Percentiles rank a stretch among this genome's conserved stretches.
These are phyloP conservation scores for Mesorhabditis sp. DNA, from an alignment of 2,888 invertebrate species.

Conservation along the genomic window DNA sequence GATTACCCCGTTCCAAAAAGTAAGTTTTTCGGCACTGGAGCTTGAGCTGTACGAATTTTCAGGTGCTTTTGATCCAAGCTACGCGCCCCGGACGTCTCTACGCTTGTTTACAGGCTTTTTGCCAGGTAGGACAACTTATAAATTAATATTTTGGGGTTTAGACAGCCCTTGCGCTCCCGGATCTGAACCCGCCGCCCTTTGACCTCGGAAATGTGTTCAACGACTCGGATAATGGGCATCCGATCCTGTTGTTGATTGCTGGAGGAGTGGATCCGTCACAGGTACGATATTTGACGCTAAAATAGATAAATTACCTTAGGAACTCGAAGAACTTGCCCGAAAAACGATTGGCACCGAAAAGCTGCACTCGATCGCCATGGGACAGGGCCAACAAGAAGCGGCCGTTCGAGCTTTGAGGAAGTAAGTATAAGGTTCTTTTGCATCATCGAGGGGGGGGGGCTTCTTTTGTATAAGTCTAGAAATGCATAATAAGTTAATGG, in stretches of 20 bases:
- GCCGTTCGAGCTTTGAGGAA: constrained; percentile 65
- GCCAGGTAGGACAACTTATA: background rate
- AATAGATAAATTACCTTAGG: constrained; percentile 56
- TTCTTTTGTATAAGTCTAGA: too few relatives aligned
- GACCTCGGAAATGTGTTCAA: constrained; percentile 65
- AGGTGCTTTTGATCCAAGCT: constrained; percentile 74
- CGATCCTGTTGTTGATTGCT: constrained; percentile 79
- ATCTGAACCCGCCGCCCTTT: constrained; percentile 64
- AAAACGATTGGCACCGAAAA: constrained; percentile 62
- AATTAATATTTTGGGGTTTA: background rate
- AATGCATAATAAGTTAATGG: too few relatives aligned
- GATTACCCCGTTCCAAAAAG: constrained; percentile 75
- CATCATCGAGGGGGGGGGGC: background rate
- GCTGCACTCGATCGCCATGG: constrained; percentile 66
- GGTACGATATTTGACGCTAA: constrained; percentile 4
- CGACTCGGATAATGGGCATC: constrained; percentile 66
- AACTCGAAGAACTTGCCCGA: constrained; percentile 71
- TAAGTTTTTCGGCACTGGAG: constrained; percentile 57
- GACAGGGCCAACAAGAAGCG: constrained; percentile 41
- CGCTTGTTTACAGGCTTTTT: constrained; percentile 72
- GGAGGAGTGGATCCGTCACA: constrained; percentile 83
- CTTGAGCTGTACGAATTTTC: background rate
- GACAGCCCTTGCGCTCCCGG: background rate
- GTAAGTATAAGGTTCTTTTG: constrained; percentile 53
- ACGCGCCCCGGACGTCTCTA: constrained; percentile 79